phyloP scores from a whole-genome alignment of 2,888 invertebrate species.

The Barypeithes pellucidus region DNA sequence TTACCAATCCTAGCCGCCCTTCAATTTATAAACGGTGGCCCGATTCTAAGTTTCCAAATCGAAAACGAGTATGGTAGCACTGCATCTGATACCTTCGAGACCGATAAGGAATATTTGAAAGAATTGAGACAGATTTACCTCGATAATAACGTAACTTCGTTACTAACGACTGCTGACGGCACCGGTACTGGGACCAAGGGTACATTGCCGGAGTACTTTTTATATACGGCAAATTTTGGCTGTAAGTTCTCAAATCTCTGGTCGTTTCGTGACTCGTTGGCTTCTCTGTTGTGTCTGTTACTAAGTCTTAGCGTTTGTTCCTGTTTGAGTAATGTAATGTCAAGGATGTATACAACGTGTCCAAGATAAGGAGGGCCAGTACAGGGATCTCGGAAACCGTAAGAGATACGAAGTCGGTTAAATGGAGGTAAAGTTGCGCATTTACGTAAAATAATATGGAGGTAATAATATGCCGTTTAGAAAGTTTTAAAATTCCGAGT shows the following conservation, averaged over 20 bases:
- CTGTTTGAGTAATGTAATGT: too few species aligned
- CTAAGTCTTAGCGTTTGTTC: too few species aligned
- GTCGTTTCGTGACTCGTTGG: neutral
- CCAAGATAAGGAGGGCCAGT: too few species aligned
- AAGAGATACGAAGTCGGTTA: too few species aligned
- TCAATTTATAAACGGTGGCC: constrained; percentile 84
- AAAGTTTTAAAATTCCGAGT: too few species aligned
- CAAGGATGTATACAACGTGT: too few species aligned
- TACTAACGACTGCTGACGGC: constrained; percentile 73
- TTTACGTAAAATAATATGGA: too few species aligned
- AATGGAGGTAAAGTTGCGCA: too few species aligned
- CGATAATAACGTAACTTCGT: constrained; percentile 67
- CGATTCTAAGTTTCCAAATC: constrained; percentile 89
- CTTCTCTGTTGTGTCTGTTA: neutral
- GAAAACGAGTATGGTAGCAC: constrained; percentile 95
- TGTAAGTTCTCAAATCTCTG: constrained; percentile 34
- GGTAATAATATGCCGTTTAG: too few species aligned
- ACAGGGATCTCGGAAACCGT: too few species aligned
- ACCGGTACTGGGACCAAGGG: constrained; percentile 57
- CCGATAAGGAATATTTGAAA: constrained; percentile 68
- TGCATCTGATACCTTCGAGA: constrained; percentile 61
- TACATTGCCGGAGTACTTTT: constrained; percentile 57
- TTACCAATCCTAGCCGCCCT: constrained; percentile 71
- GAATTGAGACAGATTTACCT: constrained; percentile 67
- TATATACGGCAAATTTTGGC: constrained; percentile 74